phyloP scores from a whole-genome alignment of 2,113 vertebrate genomes.

The Hydrolagus affinis region DNA sequence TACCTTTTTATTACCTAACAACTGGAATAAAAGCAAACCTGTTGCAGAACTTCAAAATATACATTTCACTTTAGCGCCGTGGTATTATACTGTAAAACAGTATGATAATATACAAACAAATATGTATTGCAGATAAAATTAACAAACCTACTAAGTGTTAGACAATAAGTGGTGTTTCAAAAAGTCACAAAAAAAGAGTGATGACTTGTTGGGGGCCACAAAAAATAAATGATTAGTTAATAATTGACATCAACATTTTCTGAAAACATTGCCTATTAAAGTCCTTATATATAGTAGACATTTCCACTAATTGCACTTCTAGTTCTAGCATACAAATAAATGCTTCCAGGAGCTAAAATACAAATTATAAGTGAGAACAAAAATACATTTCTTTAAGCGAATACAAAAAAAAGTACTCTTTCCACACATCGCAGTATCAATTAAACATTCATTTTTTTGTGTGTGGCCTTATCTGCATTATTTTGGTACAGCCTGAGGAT shows the following conservation, averaged over 20 bases:
- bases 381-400: slow-evolving; percentile 5
- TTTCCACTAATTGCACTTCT: neutral
- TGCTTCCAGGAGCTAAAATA: neutral
- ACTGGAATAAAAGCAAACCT: slow-evolving; percentile 25
- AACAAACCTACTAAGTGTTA: neutral
- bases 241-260: neutral
- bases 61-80: slow-evolving; percentile 9
- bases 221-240: slow-evolving; percentile 6
- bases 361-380: neutral
- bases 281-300: neutral
- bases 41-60: slow-evolving; percentile 29
- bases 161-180: neutral
- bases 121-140: slow-evolving; percentile 12
- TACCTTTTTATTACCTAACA: neutral
- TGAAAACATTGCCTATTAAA: neutral
- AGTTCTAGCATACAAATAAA: neutral
- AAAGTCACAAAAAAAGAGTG: neutral
- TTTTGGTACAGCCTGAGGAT: neutral
- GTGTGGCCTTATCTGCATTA: slow-evolving; percentile 4
- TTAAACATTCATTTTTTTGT: neutral
- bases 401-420: slow-evolving; percentile 5
- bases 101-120: slow-evolving; percentile 11
- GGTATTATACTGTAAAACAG: slow-evolving; percentile 9
- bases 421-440: too few species aligned
- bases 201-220: neutral